Percentiles rank a stretch among this genome's conserved stretches.
Conservation (phyloP, 2,113 vertebrate genomes). For the Aleadryas rufinucha region DNA sequence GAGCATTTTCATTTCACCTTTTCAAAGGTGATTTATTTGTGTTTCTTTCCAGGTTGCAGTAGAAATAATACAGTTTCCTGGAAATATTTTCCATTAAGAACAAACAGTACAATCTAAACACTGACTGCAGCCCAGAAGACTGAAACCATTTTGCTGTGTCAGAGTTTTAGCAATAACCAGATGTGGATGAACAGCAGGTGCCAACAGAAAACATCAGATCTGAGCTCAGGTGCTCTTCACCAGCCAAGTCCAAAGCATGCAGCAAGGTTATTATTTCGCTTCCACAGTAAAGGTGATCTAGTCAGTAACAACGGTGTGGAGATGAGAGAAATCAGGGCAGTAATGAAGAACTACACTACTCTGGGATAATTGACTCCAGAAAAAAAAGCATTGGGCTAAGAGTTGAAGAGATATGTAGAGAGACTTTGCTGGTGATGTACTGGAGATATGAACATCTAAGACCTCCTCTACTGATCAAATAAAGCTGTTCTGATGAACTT, state of each 20-base stretch:
- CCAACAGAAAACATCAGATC: constrained; percentile 42
- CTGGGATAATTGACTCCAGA: not conserved
- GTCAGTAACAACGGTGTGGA: not conserved
- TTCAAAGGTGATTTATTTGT: not conserved
- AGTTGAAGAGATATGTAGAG: not conserved
- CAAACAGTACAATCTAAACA: constrained; percentile 11
- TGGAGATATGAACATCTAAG: not conserved
- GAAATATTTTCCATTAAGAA: constrained; percentile 7
- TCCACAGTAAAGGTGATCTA: not conserved
- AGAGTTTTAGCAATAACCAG: constrained; percentile 31
- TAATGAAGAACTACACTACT: not conserved
- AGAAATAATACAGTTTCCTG: not conserved
- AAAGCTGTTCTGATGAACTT: not conserved
- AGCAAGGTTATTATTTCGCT: not conserved
- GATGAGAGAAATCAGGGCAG: not conserved
- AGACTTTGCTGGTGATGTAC: not conserved
- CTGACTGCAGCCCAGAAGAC: not conserved
- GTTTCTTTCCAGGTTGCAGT: not conserved
- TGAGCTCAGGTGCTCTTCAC: not conserved
- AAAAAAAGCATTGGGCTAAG: not conserved
- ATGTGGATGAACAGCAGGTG: constrained; percentile 16
- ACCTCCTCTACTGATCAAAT: not conserved
- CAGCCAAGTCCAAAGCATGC: not conserved
- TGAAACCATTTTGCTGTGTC: constrained; percentile 16
- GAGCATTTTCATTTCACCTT: not conserved